Conservation (phyloP, 2,113 vertebrate genomes). For the Rhinichthys klamathensis region DNA sequence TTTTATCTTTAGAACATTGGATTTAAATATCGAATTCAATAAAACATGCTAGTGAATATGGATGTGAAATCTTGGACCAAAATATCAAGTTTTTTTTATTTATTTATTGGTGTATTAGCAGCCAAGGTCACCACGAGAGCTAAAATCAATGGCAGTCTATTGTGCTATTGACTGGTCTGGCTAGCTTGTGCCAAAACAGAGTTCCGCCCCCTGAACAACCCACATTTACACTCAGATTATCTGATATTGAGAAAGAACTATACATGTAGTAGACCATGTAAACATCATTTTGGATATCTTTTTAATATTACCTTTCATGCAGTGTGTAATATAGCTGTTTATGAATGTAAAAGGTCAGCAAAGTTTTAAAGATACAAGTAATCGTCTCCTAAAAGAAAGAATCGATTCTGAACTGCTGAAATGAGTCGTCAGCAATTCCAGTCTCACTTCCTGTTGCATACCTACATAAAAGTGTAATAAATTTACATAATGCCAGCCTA, state of each 20-base stretch:
- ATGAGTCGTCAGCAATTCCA: too few species aligned
- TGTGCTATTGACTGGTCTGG: slow-evolving; percentile 45
- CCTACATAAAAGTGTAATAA: too few species aligned
- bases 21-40: background rate
- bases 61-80: background rate
- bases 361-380: too few species aligned
- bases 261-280: background rate
- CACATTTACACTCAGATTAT: background rate
- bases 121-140: slow-evolving; percentile 36
- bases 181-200: background rate
- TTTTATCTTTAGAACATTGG: background rate
- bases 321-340: too few species aligned
- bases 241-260: background rate
- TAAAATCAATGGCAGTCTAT: slow-evolving; percentile 45
- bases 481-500: too few species aligned
- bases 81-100: slow-evolving; percentile 10
- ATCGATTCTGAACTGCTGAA: too few species aligned
- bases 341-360: too few species aligned
- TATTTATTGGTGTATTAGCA: slow-evolving; percentile 5
- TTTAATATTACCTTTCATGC: too few species aligned
- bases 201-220: slow-evolving; percentile 5
- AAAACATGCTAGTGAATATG: background rate
- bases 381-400: too few species aligned
- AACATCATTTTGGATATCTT: background rate
- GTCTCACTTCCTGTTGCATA: too few species aligned